Evolutionary conservation across 2,797 vertebrate genomes (phyloP).

Genomic region (Sebastes miniatus): DNA sequence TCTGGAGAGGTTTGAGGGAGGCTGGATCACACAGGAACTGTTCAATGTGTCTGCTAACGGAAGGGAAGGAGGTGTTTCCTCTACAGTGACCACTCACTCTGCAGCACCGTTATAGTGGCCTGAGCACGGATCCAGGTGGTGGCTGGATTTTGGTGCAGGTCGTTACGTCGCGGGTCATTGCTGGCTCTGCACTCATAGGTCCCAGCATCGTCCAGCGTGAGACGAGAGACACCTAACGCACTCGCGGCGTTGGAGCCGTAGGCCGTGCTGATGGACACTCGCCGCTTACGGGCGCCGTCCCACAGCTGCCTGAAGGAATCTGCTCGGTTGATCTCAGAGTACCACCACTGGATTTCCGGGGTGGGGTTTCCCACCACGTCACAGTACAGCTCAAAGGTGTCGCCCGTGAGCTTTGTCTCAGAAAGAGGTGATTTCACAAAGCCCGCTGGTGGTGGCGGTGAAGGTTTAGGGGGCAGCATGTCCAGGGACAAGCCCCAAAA

Average conservation of each 20-base stretch:
- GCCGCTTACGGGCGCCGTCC: constrained; percentile 91
- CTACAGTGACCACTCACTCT: constrained; percentile 92
- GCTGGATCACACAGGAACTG: constrained; percentile 45
- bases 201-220: constrained; percentile 92
- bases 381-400: constrained; percentile 98
- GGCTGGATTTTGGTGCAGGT: constrained; percentile 94
- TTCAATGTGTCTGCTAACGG: not conserved
- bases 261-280: constrained; percentile 92
- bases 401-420: constrained; percentile 95
- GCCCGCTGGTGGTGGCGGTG: constrained; percentile 84
- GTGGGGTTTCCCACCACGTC: constrained; percentile 94
- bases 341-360: constrained; percentile 99
- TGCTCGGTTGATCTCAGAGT: constrained; percentile 93
- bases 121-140: constrained; percentile 98
- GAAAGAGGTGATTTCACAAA: constrained; percentile 98
- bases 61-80: constrained; percentile 11
- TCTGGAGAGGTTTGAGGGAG: constrained; percentile 47
- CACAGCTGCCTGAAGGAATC: constrained; percentile 97
- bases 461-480: constrained; percentile 14
- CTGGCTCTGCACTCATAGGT: constrained; percentile 99
- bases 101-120: constrained; percentile 94
- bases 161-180: constrained; percentile 95
- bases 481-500: not conserved
- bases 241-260: constrained; percentile 92
- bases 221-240: constrained; percentile 89